phyloP scores from a whole-genome alignment of 2,797 vertebrate species.

The Champsocephalus esox region DNA sequence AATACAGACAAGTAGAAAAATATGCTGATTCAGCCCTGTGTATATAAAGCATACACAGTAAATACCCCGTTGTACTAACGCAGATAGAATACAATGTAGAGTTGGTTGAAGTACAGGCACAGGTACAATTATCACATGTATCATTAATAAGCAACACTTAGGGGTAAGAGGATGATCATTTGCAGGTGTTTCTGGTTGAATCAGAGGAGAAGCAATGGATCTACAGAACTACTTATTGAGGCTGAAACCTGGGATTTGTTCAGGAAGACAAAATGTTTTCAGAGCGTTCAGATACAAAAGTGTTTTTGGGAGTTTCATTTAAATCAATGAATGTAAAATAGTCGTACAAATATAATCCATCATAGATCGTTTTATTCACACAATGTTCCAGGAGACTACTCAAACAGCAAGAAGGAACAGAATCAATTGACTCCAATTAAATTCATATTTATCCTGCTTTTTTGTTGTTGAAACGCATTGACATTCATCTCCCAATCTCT shows the following conservation, averaged over 20 bases:
- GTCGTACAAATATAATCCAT: constrained; percentile 40
- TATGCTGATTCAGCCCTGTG: neutral
- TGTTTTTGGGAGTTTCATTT: constrained; percentile 22
- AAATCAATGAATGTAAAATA: neutral
- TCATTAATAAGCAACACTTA: constrained; percentile 29
- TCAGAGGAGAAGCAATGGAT: constrained; percentile 53
- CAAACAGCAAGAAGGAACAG: neutral
- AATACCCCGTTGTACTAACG: neutral
- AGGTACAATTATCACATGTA: constrained; percentile 27
- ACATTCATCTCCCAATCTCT: neutral
- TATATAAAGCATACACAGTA: neutral
- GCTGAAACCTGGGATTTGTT: constrained; percentile 73
- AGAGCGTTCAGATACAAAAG: constrained; percentile 64
- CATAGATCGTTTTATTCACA: constrained; percentile 39
- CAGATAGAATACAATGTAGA: neutral
- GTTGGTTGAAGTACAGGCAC: neutral
- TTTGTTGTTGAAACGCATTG: too few relatives aligned
- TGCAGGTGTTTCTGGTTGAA: constrained; percentile 20
- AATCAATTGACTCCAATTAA: neutral
- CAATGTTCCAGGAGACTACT: neutral
- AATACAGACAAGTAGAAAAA: neutral
- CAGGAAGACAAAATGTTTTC: constrained; percentile 70
- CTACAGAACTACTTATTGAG: constrained; percentile 68
- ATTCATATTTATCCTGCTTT: neutral
- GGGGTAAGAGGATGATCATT: constrained; percentile 32